Percentiles rank a stretch among this genome's conserved stretches.
Evolutionary conservation across 2,797 vertebrate genomes (phyloP).

Genomic region (Halcyon leucocephala): DNA sequence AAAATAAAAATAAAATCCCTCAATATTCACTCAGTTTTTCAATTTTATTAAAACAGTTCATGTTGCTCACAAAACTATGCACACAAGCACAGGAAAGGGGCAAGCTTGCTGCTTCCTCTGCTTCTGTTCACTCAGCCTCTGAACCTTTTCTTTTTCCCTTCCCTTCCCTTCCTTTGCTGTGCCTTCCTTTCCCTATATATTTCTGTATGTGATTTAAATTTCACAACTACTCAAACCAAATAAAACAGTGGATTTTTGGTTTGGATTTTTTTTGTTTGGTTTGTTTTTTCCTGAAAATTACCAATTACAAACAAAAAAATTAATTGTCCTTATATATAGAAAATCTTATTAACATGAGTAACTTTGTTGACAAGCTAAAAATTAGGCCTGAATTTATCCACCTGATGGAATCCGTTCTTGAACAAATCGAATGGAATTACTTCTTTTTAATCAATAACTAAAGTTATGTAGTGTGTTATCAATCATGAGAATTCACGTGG

Average conservation of each 20-base stretch:
- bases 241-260: neutral
- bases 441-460: constrained; percentile 7
- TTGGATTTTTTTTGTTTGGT: too few relatives aligned
- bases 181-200: neutral
- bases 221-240: neutral
- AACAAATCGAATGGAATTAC: neutral
- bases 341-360: neutral
- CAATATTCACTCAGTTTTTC: neutral
- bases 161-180: neutral
- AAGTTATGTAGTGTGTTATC: neutral
- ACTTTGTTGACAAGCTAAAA: neutral
- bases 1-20: neutral
- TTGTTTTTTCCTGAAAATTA: neutral
- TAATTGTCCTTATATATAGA: neutral
- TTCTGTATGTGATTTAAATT: neutral
- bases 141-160: neutral
- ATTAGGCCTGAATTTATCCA: neutral
- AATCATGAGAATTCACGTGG: neutral
- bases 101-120: neutral
- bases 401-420: neutral
- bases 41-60: neutral
- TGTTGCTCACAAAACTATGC: neutral
- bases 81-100: neutral
- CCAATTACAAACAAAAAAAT: neutral
- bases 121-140: neutral